Conservation (phyloP, 2,113 vertebrate genomes). For the Poecilia latipinna region DNA sequence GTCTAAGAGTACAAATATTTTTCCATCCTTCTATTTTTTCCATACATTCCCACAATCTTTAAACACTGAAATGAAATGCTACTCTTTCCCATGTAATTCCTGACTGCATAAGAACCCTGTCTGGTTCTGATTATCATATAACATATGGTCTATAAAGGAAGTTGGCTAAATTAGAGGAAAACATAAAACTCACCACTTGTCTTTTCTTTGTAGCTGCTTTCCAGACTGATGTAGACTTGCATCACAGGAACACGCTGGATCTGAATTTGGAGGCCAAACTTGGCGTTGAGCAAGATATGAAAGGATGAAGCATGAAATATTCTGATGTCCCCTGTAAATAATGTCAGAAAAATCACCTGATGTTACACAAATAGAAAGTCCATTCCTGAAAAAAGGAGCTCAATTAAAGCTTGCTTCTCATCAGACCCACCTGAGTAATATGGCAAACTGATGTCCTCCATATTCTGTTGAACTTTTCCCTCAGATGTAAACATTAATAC, state of each 20-base stretch:
- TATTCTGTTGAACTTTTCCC: constrained; percentile 85
- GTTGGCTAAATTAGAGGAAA: background rate
- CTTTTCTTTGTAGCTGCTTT: constrained; percentile 77
- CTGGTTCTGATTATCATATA: no score
- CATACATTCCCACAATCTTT: no score
- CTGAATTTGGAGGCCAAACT: constrained; percentile 85
- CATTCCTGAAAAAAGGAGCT: background rate
- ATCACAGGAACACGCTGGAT: constrained; percentile 87
- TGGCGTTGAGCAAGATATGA: constrained; percentile 85
- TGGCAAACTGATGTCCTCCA: constrained; percentile 84
- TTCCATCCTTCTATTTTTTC: no score
- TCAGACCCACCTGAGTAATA: constrained; percentile 84
- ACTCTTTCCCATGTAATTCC: no score
- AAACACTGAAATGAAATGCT: no score
- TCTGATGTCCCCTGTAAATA: constrained; percentile 85
- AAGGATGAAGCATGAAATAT: constrained; percentile 87
- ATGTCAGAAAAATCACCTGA: constrained; percentile 20
- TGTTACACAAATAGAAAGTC: background rate
- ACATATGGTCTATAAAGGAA: no score
- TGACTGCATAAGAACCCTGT: no score
- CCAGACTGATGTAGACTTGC: constrained; percentile 87
- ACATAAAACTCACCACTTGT: constrained; percentile 83
- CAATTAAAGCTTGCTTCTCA: background rate
- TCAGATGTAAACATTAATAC: constrained; percentile 85
- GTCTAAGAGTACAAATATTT: no score